Percentiles rank a stretch among this genome's conserved stretches.
Evolutionary conservation across 2,113 vertebrate species (phyloP).

Genomic region (Oxyruncus cristatus): DNA sequence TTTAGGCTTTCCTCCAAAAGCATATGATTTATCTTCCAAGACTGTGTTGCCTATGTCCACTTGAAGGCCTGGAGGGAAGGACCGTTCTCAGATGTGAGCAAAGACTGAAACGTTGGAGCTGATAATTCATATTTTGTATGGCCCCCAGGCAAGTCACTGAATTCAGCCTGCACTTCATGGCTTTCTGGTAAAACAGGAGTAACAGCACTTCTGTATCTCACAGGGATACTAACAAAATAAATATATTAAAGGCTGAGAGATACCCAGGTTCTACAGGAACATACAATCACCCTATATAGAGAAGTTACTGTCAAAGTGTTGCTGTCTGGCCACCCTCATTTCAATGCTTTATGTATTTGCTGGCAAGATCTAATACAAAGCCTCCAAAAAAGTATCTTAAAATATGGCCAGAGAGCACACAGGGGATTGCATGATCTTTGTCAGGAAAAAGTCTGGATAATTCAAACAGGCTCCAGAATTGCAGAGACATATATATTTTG

Average conservation of each 20-base stretch:
- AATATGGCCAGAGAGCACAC: neutral
- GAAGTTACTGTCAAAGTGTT: neutral
- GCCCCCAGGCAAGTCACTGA: neutral
- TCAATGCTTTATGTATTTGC: neutral
- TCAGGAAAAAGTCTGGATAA: neutral
- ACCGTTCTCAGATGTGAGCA: neutral
- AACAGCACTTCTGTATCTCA: neutral
- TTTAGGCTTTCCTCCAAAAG: neutral
- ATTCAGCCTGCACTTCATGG: neutral
- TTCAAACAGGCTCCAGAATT: constrained; percentile 18
- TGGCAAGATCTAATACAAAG: neutral
- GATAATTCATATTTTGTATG: neutral
- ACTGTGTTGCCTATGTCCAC: neutral
- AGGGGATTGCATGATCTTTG: neutral
- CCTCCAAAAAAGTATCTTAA: neutral
- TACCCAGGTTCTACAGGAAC: neutral
- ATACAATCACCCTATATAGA: neutral
- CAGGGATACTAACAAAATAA: neutral
- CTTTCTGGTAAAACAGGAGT: neutral
- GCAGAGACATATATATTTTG: neutral
- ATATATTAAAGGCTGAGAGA: neutral
- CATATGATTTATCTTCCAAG: neutral
- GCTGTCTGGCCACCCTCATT: neutral
- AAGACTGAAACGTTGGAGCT: neutral
- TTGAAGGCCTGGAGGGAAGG: neutral